phyloP scores from a whole-genome alignment of 2,888 invertebrate species.

The Ophion obscuratus region DNA sequence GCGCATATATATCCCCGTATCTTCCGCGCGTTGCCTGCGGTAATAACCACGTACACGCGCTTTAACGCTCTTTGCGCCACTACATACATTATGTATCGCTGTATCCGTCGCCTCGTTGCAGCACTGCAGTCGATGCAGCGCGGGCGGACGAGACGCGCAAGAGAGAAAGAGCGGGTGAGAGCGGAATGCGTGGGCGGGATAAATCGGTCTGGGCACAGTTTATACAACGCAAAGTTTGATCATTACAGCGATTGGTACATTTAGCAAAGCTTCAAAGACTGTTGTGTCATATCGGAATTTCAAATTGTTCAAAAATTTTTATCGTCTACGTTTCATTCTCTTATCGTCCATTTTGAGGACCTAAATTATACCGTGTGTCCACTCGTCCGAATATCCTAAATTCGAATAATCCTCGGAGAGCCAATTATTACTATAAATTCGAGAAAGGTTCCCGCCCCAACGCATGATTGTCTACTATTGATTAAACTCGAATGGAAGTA shows the following conservation, averaged over 20 bases:
- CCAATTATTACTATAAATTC: not conserved
- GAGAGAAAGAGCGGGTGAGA: slow-evolving; percentile 5
- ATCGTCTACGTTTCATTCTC: not conserved
- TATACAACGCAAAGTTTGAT: slow-evolving; percentile 28
- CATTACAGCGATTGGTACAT: slow-evolving; percentile 44
- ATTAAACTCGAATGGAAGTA: slow-evolving; percentile 1
- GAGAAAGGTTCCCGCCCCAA: not conserved
- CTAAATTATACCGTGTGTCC: not conserved
- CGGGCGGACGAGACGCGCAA: slow-evolving; percentile 42
- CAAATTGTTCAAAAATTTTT: not conserved
- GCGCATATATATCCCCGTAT: slow-evolving; percentile 32
- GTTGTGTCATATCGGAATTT: not conserved
- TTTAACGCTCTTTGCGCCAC: slow-evolving; percentile 45
- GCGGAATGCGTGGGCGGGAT: slow-evolving; percentile 62
- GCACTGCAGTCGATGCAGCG: slow-evolving; percentile 51
- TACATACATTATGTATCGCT: slow-evolving; percentile 20
- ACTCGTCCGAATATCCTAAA: not conserved
- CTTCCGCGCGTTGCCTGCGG: slow-evolving; percentile 36
- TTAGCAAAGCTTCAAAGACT: slow-evolving; percentile 1
- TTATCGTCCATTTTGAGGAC: not conserved
- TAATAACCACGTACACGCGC: slow-evolving; percentile 53
- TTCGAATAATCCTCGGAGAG: not conserved
- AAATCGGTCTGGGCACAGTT: slow-evolving; percentile 58
- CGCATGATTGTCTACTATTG: not conserved
- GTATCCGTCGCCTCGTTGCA: slow-evolving; percentile 30